Evolutionary conservation across 2,797 vertebrate species (phyloP), one percentile per base, ranked within the genome.

Genomic region (Clarias platycephalus): DNA sequence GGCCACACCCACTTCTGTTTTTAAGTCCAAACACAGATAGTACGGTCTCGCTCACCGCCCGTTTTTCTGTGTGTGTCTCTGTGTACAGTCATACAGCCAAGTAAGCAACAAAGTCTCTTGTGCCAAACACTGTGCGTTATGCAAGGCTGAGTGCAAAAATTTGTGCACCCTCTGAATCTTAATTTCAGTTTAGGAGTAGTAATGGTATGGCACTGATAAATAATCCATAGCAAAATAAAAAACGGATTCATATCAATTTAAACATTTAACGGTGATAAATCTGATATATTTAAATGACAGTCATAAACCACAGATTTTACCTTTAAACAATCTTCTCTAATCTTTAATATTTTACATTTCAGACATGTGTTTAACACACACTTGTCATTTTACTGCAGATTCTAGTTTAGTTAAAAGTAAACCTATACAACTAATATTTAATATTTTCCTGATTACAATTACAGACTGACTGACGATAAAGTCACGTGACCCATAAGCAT

Each of bases 21-120:
- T 74, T 55, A 53, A 28, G 2, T 18, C n/a, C n/a, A 16, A 26
- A 53, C n/a, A 55, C 5, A 9, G 5, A 24, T 22, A 7, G 40
- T 8, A 5, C 1, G 22, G 16, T 34, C 16, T 13, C 15, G 2
- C 2, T 6, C 15, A 67, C 28, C 6, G 1, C 26, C 16, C 7
- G 0, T 10, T 37, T 37, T 13, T 49, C 0, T 13, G 49, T 49
- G 44, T 49, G 44, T 49, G 49, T 13, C 2, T 49, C 12, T 49
- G 49, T 49, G 49, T 49, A 12, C 24, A 3, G 12, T 53, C 16
- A 72, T 18, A 28, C 37, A 1, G 12, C 37, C 13, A 16, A 75
- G 49, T 55, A 75, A 55, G 57, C 26, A 75, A 75, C 72, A 20
- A 57, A 74, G 71, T 44, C 8, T 40, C 68, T n/a, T 71, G 34